Evolutionary conservation across 2,797 vertebrate genomes (phyloP).

Genomic region (Erpetoichthys calabaricus): DNA sequence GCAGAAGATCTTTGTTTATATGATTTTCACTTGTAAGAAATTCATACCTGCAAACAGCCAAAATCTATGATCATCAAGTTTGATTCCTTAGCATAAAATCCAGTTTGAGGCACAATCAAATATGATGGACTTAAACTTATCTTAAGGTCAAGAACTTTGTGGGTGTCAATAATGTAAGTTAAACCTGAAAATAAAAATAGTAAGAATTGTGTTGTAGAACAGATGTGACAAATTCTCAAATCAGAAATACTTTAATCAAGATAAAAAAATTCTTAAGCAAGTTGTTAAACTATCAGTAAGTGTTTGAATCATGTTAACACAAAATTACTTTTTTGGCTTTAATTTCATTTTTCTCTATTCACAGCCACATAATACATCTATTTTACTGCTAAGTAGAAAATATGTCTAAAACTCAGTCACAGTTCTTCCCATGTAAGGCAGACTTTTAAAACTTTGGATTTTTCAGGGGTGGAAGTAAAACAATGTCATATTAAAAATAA

Average conservation of each 20-base stretch:
- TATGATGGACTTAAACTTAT: constrained; percentile 85
- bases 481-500: constrained; percentile 3
- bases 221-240: neutral
- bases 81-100: constrained; percentile 61
- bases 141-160: constrained; percentile 77
- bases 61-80: constrained; percentile 80
- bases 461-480: constrained; percentile 2
- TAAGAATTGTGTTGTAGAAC: neutral
- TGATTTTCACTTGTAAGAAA: neutral
- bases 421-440: too few relatives aligned
- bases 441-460: too few relatives aligned
- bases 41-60: constrained; percentile 69
- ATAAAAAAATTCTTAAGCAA: too few relatives aligned
- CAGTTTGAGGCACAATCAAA: constrained; percentile 69
- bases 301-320: too few relatives aligned
- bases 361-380: too few relatives aligned
- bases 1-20: too few relatives aligned
- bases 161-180: constrained; percentile 79
- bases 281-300: too few relatives aligned
- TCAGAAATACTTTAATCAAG: too few relatives aligned
- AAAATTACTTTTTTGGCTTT: too few relatives aligned
- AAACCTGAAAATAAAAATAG: constrained; percentile 51
- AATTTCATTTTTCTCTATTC: too few relatives aligned
- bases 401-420: too few relatives aligned
- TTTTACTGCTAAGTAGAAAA: too few relatives aligned